Evolutionary conservation across 2,113 vertebrate species (phyloP).

Genomic region (Calypte anna): DNA sequence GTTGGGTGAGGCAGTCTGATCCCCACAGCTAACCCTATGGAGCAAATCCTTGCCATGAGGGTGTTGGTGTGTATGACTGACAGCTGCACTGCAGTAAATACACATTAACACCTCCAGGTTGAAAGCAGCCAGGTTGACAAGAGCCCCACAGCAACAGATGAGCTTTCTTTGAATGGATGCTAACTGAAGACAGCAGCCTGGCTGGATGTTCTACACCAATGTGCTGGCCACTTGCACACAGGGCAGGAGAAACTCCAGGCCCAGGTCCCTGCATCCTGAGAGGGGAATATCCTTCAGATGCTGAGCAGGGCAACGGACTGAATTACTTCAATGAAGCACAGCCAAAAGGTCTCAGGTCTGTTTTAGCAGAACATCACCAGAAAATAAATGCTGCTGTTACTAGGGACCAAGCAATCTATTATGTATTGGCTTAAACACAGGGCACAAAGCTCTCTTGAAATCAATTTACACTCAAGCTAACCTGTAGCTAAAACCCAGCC

Average conservation of each 20-base stretch:
- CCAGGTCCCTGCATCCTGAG: neutral
- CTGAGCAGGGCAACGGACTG: slow-evolving; percentile 1
- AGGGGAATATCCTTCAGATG: slow-evolving; percentile 18
- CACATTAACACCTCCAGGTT: slow-evolving; percentile 3
- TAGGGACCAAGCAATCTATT: neutral
- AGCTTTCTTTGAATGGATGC: slow-evolving; percentile 1
- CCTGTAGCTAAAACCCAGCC: neutral
- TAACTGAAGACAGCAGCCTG: slow-evolving; percentile 51
- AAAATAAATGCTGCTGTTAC: neutral
- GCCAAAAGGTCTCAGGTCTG: neutral
- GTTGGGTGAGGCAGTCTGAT: slow-evolving; percentile 16
- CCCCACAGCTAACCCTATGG: neutral
- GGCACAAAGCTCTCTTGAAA: slow-evolving; percentile 47
- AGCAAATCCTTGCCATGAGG: slow-evolving; percentile 7
- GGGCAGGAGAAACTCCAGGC: neutral
- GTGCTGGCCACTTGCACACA: slow-evolving; percentile 65
- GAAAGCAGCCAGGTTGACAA: slow-evolving; percentile 53
- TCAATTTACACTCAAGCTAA: slow-evolving; percentile 35
- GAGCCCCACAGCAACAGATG: slow-evolving; percentile 27
- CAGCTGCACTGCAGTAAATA: neutral
- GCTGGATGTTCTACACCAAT: slow-evolving; percentile 54
- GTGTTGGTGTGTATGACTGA: neutral
- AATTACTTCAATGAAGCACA: neutral
- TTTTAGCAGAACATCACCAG: slow-evolving; percentile 45
- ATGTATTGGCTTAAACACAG: slow-evolving; percentile 14